phyloP scores from a whole-genome alignment of 2,797 vertebrate species.

The Acrossocheilus wenchowensis region DNA sequence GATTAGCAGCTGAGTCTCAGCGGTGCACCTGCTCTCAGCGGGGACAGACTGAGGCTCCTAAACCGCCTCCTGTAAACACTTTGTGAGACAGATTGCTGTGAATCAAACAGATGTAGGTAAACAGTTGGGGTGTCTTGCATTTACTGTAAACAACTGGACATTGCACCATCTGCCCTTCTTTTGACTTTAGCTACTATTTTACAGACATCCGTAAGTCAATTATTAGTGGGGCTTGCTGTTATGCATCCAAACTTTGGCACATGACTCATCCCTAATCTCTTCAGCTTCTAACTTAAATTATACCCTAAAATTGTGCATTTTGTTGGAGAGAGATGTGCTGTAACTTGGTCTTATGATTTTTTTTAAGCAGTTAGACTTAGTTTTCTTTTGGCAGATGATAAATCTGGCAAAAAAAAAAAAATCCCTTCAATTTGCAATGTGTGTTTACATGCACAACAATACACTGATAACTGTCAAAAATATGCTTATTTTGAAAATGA shows the following conservation, averaged over 20 bases:
- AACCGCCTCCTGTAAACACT: constrained; percentile 26
- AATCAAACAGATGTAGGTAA: constrained; percentile 39
- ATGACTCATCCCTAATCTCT: background rate
- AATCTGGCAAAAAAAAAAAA: background rate
- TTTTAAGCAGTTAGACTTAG: background rate
- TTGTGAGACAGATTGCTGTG: constrained; percentile 8
- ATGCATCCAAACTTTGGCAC: background rate
- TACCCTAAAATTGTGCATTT: background rate
- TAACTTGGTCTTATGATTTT: background rate
- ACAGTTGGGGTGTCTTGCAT: constrained; percentile 7
- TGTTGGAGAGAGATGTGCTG: background rate
- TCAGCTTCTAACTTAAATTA: background rate
- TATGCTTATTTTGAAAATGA: background rate
- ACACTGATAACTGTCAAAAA: background rate
- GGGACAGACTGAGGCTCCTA: constrained; percentile 33
- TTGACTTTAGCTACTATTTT: constrained; percentile 19
- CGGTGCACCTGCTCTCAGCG: constrained; percentile 35
- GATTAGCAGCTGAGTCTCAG: constrained; percentile 39
- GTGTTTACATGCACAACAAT: background rate
- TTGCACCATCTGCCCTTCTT: background rate
- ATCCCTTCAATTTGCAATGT: background rate
- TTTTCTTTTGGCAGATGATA: background rate
- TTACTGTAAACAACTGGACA: constrained; percentile 15
- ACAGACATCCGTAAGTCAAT: constrained; percentile 4
- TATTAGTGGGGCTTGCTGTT: background rate